These are phyloP conservation scores for Orchesella cincta DNA, from an alignment of 1,140 invertebrate genomes.

Conservation along the genomic window DNA sequence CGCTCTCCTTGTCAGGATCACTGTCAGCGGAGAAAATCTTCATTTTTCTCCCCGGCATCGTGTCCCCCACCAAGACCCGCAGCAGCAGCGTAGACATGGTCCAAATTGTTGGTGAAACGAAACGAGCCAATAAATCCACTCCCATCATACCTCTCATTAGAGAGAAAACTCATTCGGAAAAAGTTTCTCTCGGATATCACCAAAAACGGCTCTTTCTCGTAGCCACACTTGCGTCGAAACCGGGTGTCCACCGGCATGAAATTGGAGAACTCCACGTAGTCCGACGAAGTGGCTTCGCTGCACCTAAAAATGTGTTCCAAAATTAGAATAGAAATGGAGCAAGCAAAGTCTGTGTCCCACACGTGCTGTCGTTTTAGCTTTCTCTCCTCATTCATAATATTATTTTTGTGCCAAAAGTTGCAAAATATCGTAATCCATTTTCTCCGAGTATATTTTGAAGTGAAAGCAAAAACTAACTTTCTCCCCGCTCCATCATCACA, in stretches of 20 bases:
- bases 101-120: conserved; percentile 65
- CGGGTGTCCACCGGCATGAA: conserved; percentile 83
- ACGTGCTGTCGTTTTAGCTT: too few species aligned
- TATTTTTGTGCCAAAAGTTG: too few species aligned
- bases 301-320: conserved; percentile 65
- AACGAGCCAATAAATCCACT: conserved; percentile 91
- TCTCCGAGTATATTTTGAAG: too few species aligned
- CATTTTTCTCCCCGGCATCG: neutral
- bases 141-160: conserved; percentile 88
- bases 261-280: conserved; percentile 93
- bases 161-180: conserved; percentile 90
- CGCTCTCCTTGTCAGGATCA: neutral
- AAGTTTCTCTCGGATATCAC: conserved; percentile 84
- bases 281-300: conserved; percentile 80
- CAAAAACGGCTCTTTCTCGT: conserved; percentile 64
- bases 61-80: neutral
- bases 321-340: too few species aligned
- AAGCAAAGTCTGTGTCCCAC: too few species aligned
- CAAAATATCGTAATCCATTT: too few species aligned
- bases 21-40: neutral
- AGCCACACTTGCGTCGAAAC: conserved; percentile 80
- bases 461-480: too few species aligned
- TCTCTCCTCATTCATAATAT: too few species aligned
- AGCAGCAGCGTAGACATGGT: neutral
- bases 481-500: too few species aligned